Evolutionary conservation across 2,797 vertebrate species (phyloP), one percentile per base, ranked within the genome.

Genomic region (Cuniculus paca): DNA sequence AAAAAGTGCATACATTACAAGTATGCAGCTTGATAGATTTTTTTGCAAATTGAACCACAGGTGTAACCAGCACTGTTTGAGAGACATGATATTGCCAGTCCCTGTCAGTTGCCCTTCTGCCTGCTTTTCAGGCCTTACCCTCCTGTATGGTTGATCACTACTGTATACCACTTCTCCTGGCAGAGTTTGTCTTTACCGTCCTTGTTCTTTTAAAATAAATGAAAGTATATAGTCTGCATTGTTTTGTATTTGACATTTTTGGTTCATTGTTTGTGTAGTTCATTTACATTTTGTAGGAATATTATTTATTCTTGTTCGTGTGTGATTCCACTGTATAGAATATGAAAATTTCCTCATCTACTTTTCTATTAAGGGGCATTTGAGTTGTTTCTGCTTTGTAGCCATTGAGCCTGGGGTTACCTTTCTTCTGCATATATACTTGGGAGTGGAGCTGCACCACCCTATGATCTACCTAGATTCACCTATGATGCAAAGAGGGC

Each of bases 101-200:
- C 24, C 42, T 48, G 28, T 2, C 82, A 79, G 0, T 3, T 20
- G 0, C 5, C 10, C 24, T 54, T 24, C 2, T 77, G 16, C 1
- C 31, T 17, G 12, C 36, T 42, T 81, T 56, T n/a, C 24, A 85
- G 24, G 9, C 24, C 2, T 14, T 16, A 12, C 3, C 7, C 2
- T 60, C 12, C 31, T 28, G 34, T 17, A 26, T 1, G 26, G 50
- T 1, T n/a, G 60, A 34, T 34, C n/a, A 26, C 24, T 58, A n/a
- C 1, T 56, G 0, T 31, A 1, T 26, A 2, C 2, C n/a, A 24
- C 24, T 75, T 82, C 70, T 19, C 20, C 22, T 5, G 20, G 50
- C 60, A 58, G 5, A 65, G 7, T 34, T 77, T 17, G 13, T 7
- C n/a, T 88, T 85, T 58, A 36, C 22, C 16, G 68, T 4, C 11